These are phyloP conservation scores for Conops quadrifasciatus DNA, from an alignment of 2,888 invertebrate species.

Conservation along the genomic window DNA sequence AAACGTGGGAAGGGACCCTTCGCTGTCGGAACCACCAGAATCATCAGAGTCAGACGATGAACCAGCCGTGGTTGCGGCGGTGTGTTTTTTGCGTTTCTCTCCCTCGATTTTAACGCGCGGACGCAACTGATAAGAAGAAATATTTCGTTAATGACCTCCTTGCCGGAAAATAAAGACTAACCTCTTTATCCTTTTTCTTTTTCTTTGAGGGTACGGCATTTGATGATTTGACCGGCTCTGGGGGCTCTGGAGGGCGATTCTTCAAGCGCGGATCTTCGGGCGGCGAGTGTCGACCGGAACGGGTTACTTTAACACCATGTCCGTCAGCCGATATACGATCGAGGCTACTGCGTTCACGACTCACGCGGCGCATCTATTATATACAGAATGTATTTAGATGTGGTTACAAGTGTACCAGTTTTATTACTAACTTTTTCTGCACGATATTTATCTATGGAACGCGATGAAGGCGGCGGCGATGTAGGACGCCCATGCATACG, in stretches of 20 bases:
- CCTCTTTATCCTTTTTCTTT: conserved; percentile 67
- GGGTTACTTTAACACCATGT: conserved; percentile 55
- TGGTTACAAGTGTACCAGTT: too few species aligned
- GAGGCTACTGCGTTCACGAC: conserved; percentile 53
- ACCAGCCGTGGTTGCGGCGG: conserved; percentile 42
- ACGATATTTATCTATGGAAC: conserved; percentile 59
- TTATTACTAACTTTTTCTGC: conserved; percentile 54
- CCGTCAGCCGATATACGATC: conserved; percentile 52
- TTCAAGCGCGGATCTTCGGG: conserved; percentile 70
- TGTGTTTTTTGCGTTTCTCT: conserved; percentile 66
- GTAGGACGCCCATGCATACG: conserved; percentile 59
- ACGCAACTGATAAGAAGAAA: conserved; percentile 52
- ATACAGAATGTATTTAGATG: background rate
- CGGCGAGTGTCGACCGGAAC: conserved; percentile 65
- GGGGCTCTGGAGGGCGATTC: conserved; percentile 68
- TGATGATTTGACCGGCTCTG: conserved; percentile 61
- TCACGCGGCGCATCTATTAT: conserved; percentile 36
- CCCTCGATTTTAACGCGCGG: conserved; percentile 65
- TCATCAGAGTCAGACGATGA: conserved; percentile 72
- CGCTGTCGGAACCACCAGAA: conserved; percentile 68
- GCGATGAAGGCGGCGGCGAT: conserved; percentile 52
- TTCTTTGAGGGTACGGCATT: conserved; percentile 61
- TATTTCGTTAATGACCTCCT: background rate
- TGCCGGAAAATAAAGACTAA: conserved; percentile 41
- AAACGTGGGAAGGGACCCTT: conserved; percentile 70